Conservation (phyloP, 2,113 vertebrate genomes). For the Myrmecophaga tridactyla region DNA sequence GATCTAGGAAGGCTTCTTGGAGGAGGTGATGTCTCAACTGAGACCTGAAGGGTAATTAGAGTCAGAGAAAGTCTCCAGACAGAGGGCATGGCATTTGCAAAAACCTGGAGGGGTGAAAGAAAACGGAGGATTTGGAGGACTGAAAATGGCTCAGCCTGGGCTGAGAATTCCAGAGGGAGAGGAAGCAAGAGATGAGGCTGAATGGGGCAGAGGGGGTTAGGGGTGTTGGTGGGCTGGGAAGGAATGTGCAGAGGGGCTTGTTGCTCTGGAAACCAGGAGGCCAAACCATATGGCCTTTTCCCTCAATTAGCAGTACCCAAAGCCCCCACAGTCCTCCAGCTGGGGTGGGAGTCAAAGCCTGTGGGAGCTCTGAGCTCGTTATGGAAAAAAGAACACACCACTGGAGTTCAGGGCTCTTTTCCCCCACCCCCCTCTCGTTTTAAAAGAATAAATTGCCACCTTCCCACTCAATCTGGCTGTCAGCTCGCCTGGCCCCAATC, state of each 20-base stretch:
- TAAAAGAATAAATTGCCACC: constrained; percentile 71
- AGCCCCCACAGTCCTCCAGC: background rate
- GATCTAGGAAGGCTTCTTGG: background rate
- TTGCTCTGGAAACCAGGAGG: constrained; percentile 53
- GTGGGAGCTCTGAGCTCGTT: background rate
- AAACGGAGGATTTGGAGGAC: background rate
- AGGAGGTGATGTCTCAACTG: background rate
- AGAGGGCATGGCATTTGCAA: background rate
- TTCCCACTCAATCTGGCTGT: constrained; percentile 73
- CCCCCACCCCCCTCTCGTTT: background rate
- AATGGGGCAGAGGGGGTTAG: background rate
- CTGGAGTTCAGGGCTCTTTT: background rate
- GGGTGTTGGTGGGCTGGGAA: background rate
- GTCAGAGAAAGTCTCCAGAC: background rate
- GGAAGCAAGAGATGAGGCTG: background rate
- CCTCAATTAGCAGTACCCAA: background rate
- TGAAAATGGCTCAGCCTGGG: background rate
- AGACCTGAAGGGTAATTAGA: background rate
- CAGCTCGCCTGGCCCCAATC: constrained; percentile 28
- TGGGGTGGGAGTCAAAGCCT: background rate
- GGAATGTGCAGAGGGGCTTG: background rate
- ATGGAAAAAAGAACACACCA: constrained; percentile 28
- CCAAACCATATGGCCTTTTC: background rate
- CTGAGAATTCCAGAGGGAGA: background rate
- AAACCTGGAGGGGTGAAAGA: background rate